Base-by-base conservation (phyloP, 2,888 invertebrate species). In the Dione vanillae region DNA sequence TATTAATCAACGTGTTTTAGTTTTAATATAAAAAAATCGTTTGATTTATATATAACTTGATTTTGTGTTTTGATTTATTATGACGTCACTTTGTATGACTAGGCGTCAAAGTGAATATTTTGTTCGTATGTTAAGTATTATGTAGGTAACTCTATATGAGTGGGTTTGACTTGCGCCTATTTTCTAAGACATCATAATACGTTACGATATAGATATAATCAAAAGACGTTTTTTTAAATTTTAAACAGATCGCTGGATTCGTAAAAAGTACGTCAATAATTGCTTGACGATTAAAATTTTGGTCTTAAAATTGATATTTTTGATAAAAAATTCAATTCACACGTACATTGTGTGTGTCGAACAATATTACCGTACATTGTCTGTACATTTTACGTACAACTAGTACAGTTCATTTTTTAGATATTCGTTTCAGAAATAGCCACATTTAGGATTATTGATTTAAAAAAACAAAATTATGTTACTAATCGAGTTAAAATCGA, bases 381-480 rank as follows among this genome's bases (percentile, higher is more conserved):
- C 83, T 88, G 87, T 90, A 91, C 91, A n/a, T n/a, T n/a, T 83
- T 40, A 72, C 78, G 89, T 91, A 91, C 91, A 90, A 89, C 83
- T 85, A 83, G 89, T 91, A 90, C 74, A 81, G 82, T 76, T 76
- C 77, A 77, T 73, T 74, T 27, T 75, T 75, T 71, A 72, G 64
- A 76, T 76, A 78, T 75, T 75, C 80, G 79, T 80, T 79, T 82
- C 89, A 90, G 91, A 91, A 91, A 91, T 85, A 84, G 91, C 91
- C 92, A 91, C 92, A 90, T 86, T 79, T 71, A 72, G 65, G 69
- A 77, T 80, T 71, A 54, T 71, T 56, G 56, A 68, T 75, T 72
- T 78, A 65, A 65, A 51, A 16, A 51, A 65, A 51, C 37, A 27
- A 65, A n/a, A 8, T 12, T 65, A 37, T 27, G 12, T 6, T 65